Conservation (phyloP, 2,888 invertebrate species). For the Clanis bilineata region DNA sequence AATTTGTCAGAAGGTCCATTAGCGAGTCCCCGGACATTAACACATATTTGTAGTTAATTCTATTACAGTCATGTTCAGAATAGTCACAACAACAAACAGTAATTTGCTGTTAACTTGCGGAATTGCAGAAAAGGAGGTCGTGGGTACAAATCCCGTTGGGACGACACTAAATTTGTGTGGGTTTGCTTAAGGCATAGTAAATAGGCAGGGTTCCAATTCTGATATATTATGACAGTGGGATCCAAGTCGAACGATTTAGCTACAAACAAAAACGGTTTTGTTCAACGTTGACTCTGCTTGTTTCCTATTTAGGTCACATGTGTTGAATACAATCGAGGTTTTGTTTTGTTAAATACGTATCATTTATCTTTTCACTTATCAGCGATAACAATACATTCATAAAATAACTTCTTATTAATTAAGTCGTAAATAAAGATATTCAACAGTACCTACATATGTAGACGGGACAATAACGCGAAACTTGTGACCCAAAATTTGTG, state of each 20-base stretch:
- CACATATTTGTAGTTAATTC: background rate
- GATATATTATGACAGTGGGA: slow-evolving; percentile 23
- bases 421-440: too few relatives aligned
- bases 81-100: background rate
- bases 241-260: slow-evolving; percentile 16
- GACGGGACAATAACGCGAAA: too few relatives aligned
- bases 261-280: slow-evolving; percentile 8
- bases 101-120: slow-evolving; percentile 25
- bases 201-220: slow-evolving; percentile 26
- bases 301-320: background rate
- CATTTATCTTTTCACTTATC: background rate
- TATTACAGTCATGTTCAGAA: background rate
- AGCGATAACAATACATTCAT: background rate
- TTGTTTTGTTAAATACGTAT: background rate
- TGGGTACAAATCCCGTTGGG: slow-evolving; percentile 26
- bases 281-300: slow-evolving; percentile 5
- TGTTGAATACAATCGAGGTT: background rate
- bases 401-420: background rate
- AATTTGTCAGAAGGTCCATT: too few relatives aligned
- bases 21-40: background rate
- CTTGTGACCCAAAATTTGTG: too few relatives aligned
- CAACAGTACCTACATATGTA: too few relatives aligned
- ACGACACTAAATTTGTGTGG: slow-evolving; percentile 30
- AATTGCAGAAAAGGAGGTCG: slow-evolving; percentile 30
- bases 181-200: slow-evolving; percentile 31